Evolutionary conservation across 2,797 vertebrate species (phyloP).

Genomic region (Lycodopsis pacificus): DNA sequence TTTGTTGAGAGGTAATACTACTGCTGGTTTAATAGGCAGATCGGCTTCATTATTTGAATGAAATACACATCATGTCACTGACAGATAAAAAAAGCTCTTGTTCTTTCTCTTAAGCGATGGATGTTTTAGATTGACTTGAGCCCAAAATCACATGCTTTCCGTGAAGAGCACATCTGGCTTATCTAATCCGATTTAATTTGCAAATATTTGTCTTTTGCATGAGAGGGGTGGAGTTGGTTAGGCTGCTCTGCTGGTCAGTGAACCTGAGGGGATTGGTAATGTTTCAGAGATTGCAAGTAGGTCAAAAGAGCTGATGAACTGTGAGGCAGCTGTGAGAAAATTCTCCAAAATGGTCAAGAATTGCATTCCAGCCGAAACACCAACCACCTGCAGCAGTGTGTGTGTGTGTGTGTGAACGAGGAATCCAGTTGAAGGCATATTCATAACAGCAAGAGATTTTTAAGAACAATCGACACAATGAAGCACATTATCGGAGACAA

Average conservation of each 20-base stretch:
- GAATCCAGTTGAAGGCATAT: not conserved
- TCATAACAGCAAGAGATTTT: not conserved
- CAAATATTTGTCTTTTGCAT: constrained; percentile 47
- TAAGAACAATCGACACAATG: not conserved
- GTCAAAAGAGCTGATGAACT: not conserved
- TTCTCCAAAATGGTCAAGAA: not conserved
- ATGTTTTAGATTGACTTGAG: not conserved
- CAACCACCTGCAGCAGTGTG: not conserved
- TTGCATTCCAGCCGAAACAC: not conserved
- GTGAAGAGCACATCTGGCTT: not conserved
- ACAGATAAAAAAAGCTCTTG: not conserved
- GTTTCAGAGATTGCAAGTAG: not conserved
- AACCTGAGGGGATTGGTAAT: constrained; percentile 17
- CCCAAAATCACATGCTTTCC: not conserved
- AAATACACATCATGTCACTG: not conserved
- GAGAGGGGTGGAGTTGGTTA: not conserved
- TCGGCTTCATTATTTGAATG: constrained; percentile 8
- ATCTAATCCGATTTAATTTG: not conserved
- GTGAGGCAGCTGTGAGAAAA: not conserved
- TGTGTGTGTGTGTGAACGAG: not conserved
- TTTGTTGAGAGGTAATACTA: not conserved
- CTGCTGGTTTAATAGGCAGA: not conserved
- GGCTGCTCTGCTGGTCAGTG: constrained; percentile 42
- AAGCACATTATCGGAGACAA: not conserved
- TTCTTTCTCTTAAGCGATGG: not conserved